Evolutionary conservation across 1,140 invertebrate species (phyloP).

Genomic region (Anoplolepis gracilipes): DNA sequence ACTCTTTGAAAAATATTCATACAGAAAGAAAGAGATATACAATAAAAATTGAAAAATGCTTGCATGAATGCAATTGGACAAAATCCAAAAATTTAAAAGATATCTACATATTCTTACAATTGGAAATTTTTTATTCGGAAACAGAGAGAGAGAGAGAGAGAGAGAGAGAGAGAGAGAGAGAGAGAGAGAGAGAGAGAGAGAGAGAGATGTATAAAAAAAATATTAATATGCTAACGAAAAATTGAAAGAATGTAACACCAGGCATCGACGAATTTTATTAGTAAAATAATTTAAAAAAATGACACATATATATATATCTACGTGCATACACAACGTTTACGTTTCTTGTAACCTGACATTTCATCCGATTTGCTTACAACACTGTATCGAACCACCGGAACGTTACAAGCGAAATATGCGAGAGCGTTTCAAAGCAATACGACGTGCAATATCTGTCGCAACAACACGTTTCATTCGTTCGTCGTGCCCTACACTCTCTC

Average conservation of each 20-base stretch:
- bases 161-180: no score
- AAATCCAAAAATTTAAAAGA: not conserved
- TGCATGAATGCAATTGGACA: not conserved
- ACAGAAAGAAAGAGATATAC: fast-evolving
- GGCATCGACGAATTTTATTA: not conserved
- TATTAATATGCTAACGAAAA: not conserved
- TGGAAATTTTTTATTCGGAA: not conserved
- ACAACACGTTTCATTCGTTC: constrained; percentile 46
- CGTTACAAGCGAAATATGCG: constrained; percentile 23
- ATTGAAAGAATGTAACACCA: not conserved
- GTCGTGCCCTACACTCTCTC: not conserved
- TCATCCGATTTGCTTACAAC: constrained; percentile 57
- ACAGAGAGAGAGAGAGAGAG: no score
- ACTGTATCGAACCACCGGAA: constrained; percentile 17
- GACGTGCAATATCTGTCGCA: constrained; percentile 45
- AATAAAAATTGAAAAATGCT: constrained; percentile 1
- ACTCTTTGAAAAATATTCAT: not conserved
- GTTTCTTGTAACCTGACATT: constrained; percentile 20
- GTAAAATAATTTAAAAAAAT: not conserved
- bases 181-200: no score
- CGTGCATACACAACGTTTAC: not conserved
- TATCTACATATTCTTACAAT: no score
- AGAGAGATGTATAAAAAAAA: no score
- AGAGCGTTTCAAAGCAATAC: constrained; percentile 46
- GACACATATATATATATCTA: no score